Evolutionary conservation across 2,888 invertebrate species (phyloP).

Genomic region (Eristalinus aeneus): DNA sequence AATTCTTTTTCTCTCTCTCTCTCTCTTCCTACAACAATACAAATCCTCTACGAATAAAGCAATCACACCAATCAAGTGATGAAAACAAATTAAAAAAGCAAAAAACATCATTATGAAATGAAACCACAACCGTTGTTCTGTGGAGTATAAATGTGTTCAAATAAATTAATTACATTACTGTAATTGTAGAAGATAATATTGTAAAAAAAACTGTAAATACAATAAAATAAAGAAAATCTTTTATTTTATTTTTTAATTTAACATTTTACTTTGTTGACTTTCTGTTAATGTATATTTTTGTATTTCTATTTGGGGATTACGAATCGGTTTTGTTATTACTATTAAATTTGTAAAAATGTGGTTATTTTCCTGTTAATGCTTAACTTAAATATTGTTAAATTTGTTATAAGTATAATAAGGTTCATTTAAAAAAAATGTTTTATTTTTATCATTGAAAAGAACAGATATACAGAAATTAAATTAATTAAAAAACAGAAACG

Average conservation of each 20-base stretch:
- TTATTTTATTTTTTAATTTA: conserved; percentile 10
- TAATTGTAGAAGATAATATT: conserved; percentile 66
- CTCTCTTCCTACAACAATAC: conserved; percentile 12
- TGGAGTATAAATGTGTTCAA: conserved; percentile 71
- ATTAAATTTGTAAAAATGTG: conserved; percentile 7
- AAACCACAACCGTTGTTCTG: conserved; percentile 68
- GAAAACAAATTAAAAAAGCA: conserved; percentile 21
- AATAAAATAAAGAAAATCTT: conserved; percentile 14
- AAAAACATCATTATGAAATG: conserved; percentile 52
- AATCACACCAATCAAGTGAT: neutral
- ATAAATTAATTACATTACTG: conserved; percentile 67
- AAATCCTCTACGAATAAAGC: conserved; percentile 50
- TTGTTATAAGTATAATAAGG: conserved; percentile 67
- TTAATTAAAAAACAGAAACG: conserved; percentile 60
- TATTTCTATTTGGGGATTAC: conserved; percentile 39
- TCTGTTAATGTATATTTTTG: neutral
- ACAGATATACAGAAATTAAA: conserved; percentile 40
- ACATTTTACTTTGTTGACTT: conserved; percentile 1
- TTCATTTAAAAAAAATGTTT: conserved; percentile 62
- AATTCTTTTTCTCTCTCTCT: conserved; percentile 21
- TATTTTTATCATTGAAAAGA: conserved; percentile 54
- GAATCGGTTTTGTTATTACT: conserved; percentile 57
- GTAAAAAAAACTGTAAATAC: conserved; percentile 70
- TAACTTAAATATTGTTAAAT: conserved; percentile 66
- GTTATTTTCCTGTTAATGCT: conserved; percentile 55